phyloP scores from a whole-genome alignment of 1,140 invertebrate genomes.

The Matsumurasca onukii region DNA sequence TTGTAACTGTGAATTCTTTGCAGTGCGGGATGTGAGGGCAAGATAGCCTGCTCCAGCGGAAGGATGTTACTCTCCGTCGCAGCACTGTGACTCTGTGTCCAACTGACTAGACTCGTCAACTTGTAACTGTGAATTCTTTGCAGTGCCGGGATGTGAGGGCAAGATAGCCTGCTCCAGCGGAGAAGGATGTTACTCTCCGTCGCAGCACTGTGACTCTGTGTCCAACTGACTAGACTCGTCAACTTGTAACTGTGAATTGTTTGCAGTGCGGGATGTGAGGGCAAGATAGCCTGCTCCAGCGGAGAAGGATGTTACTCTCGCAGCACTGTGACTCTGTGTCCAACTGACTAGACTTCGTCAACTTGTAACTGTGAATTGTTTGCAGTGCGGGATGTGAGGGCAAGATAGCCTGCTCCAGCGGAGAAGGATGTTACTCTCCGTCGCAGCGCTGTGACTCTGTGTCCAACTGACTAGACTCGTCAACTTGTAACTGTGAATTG shows the following conservation, averaged over 20 bases:
- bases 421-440: conserved; percentile 35
- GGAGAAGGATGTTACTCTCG: conserved; percentile 36
- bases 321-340: conserved; percentile 26
- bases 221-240: conserved; percentile 34
- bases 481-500: too few relatives aligned
- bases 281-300: conserved; percentile 31
- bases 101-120: too few relatives aligned
- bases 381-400: conserved; percentile 20
- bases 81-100: too few relatives aligned
- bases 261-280: conserved; percentile 22
- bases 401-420: conserved; percentile 33
- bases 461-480: conserved; percentile 33
- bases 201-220: conserved; percentile 26
- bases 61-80: too few relatives aligned
- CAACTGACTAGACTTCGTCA: conserved; percentile 36
- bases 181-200: conserved; percentile 33
- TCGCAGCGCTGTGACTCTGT: conserved; percentile 27
- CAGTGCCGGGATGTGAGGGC: conserved; percentile 27
- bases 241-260: too few relatives aligned
- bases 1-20: too few relatives aligned
- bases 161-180: conserved; percentile 34
- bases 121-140: too few relatives aligned
- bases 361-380: too few relatives aligned
- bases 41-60: too few relatives aligned
- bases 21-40: too few relatives aligned